Evolutionary conservation across 1,140 invertebrate species (phyloP), one percentile per base, ranked within the genome.

Genomic region (Sminthurinus signatus): DNA sequence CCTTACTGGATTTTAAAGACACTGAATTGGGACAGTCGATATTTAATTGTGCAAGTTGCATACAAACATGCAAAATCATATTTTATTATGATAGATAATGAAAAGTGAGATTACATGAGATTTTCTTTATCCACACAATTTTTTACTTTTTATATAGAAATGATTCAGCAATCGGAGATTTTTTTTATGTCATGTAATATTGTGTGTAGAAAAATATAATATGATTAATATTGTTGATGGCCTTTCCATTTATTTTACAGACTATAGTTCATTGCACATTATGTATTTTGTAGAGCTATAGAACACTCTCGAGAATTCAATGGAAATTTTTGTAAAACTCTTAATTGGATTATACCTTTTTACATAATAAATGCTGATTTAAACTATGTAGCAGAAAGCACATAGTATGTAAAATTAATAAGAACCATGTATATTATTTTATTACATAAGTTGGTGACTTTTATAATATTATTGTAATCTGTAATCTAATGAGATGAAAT

Each of bases 201-300:
- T 43, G 58, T 19, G 87, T 85, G 85, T 84, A 81, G 0, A 81
- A 36, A 5, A 36, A 36, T 36, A 5, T 36, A 5, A 8, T 36
- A 15, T 36, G 5, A 15, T 36, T 15, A 36, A 84, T 83, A 82
- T 82, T 83, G 0, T n/a, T n/a, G n/a, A n/a, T n/a, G 61, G 86
- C 1, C 85, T 85, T n/a, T n/a, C n/a, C 65, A 75, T 72, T 14
- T 79, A 88, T 23, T 73, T 83, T 0, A 82, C 84, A 0, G 86
- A 86, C 55, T 95, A 89, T n/a, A n/a, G 87, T 96, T 93, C 74
- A 88, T 89, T 81, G 88, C 91, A 73, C 96, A 92, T 75, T 91
- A 87, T 50, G 84, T 84, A 0, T 86, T 89, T 1, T 79, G 93
- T 42, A 95, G n/a, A n/a, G n/a, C n/a, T n/a, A n/a, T n/a, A n/a